Evolutionary conservation across 1,140 invertebrate genomes (phyloP).

Genomic region (Anastrepha obliqua): DNA sequence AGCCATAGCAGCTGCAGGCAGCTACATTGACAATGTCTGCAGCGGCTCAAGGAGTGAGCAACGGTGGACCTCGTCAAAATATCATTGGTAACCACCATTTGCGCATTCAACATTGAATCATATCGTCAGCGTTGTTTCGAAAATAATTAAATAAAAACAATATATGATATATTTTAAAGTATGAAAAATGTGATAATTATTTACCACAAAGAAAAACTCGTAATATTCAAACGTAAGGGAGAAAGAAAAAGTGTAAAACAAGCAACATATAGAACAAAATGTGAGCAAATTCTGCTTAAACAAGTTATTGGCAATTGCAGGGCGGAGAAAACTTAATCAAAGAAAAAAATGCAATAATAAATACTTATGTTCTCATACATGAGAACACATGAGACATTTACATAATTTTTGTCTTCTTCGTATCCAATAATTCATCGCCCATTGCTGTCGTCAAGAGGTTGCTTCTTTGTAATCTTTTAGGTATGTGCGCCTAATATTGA

Average conservation of each 20-base stretch:
- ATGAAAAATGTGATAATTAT: slow-evolving; percentile 21
- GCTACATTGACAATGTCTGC: slow-evolving; percentile 14
- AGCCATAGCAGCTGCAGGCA: background rate
- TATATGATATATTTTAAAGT: background rate
- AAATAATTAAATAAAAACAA: slow-evolving; percentile 33
- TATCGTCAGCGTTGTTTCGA: background rate
- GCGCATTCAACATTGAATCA: slow-evolving; percentile 1
- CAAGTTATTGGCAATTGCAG: background rate
- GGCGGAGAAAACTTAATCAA: background rate
- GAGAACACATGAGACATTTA: background rate
- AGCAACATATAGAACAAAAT: background rate
- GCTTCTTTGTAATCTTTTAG: background rate
- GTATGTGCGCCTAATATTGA: background rate
- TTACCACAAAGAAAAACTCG: background rate
- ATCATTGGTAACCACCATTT: background rate
- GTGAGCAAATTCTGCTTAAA: background rate
- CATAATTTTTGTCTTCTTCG: background rate
- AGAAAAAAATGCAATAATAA: background rate
- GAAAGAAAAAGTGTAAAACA: background rate
- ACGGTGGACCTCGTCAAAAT: background rate
- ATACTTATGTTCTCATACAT: background rate
- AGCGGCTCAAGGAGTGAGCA: slow-evolving; percentile 10
- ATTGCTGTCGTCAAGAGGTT: background rate
- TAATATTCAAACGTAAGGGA: background rate
- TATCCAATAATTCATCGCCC: background rate